Evolutionary conservation across 2,888 invertebrate genomes (phyloP), one percentile per base, ranked within the genome.

Genomic region (Kryphioiulus occultus): DNA sequence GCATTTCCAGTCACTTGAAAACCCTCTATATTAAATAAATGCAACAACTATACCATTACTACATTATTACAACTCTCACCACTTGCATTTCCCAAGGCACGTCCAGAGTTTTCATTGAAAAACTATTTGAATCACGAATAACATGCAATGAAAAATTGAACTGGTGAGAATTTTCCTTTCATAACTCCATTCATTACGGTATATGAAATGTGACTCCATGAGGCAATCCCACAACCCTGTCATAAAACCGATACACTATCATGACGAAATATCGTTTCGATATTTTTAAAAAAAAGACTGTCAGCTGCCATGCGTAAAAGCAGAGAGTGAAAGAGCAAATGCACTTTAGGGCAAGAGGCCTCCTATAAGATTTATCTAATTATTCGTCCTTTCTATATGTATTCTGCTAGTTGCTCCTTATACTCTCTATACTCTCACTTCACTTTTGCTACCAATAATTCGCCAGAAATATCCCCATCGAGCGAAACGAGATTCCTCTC

Each of bases 401-500:
- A 35, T 7, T 4, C 35, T 35, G 35, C 3, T 12, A 7, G 26
- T 15, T 78, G 30, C 30, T 30, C 0, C 15, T 68, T 26, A 26
- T 26, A 15, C n/a, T 26, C 5, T 26, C 68, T 26, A 26, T 30
- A 78, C 9, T 59, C 22, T 59, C 78, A 30, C 78, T 78, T 78
- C 78, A 78, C 78, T 78, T 78, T 78, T 78, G 30, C 78, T 78
- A 15, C 78, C 78, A 78, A 78, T 78, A 78, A 78, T 78, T 78
- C 30, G 78, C 78, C 26, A 78, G 78, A 78, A 78, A 78, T 78
- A 78, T 78, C 78, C 78, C 30, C 78, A 78, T 78, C 78, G 78
- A 78, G 30, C 78, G 78, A 78, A 78, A 78, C 78, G 30, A 78
- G 78, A 78, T 78, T 78, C 78, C 78, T 78, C 78, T 78, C 78